Evolutionary conservation across 2,113 vertebrate genomes (phyloP), one percentile per base, ranked within the genome.

Genomic region (Tilapia sparmanii): DNA sequence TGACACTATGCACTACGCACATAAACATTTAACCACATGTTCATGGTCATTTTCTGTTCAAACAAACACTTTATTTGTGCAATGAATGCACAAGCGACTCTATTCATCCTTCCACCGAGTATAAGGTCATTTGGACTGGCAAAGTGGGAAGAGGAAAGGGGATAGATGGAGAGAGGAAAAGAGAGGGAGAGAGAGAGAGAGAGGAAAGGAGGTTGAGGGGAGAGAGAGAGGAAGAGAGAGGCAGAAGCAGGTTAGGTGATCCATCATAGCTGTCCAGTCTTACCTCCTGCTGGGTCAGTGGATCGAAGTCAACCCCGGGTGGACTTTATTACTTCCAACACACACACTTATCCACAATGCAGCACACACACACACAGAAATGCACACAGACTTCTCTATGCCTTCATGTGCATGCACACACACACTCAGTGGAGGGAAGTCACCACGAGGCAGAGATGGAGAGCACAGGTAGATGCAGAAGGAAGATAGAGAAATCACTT

Each of bases 221-320:
- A 90, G 92, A 92, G 94, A 93, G 93, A 89, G 92, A 87, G 92
- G 80, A 91, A 90, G 91, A 93, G 93, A 91, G 95, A 94, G 93
- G 95, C 90, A 95, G 97, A 96, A 96, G 96, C 95, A 94, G 96
- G 96, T 96, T 96, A 93, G 96, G 97, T 97, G 97, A 98, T 98
- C 97, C 97, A 98, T 99, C 98, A 98, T 96, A 97, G 97, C 97
- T 98, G 97, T 98, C 98, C 98, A 93, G 96, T 96, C 94, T 95
- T 83, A 96, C 91, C 96, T 96, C 97, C 97, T 97, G 97, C 95
- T 97, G 97, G 98, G 97, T 98, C 97, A 98, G 93, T 87, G 97
- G 95, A 98, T 98, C 97, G 97, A 99, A 98, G 94, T 80, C 89
- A 94, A 97, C 95, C 96, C 97, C 97, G 96, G 97, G 96, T 97